Percentiles rank a stretch among this genome's conserved stretches.
Evolutionary conservation across 2,797 vertebrate genomes (phyloP).

Genomic region (Phataginus tetradactyla): DNA sequence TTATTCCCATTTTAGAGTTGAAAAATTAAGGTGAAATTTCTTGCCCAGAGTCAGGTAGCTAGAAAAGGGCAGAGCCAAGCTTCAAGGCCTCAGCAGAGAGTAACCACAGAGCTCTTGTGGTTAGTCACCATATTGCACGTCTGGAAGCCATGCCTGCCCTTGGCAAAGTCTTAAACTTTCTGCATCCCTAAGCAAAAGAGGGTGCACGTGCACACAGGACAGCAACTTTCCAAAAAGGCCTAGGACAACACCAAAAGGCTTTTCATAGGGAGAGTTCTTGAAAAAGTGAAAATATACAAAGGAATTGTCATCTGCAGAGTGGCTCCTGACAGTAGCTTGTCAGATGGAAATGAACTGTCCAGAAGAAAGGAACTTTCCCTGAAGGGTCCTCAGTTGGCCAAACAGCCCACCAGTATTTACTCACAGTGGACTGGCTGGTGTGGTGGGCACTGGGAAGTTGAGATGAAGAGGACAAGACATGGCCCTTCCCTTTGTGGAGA

Average conservation of each 20-base stretch:
- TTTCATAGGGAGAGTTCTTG: not conserved
- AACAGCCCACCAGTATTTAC: not conserved
- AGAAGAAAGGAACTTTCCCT: not conserved
- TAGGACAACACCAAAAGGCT: not conserved
- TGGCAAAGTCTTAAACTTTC: not conserved
- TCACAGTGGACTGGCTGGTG: not conserved
- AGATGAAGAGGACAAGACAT: not conserved
- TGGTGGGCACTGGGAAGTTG: no score
- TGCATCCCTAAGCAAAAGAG: not conserved
- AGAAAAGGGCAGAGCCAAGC: not conserved
- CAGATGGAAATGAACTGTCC: not conserved
- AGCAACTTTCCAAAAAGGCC: not conserved
- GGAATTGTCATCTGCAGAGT: not conserved
- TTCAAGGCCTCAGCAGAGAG: not conserved
- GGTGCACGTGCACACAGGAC: not conserved
- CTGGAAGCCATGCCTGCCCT: not conserved
- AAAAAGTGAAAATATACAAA: not conserved
- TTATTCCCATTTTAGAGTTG: not conserved
- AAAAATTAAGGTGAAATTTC: conserved; percentile 32
- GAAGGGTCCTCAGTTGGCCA: not conserved
- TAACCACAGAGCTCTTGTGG: not conserved
- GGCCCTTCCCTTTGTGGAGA: not conserved
- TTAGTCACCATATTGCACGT: not conserved
- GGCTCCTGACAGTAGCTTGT: not conserved
- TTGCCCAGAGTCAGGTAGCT: not conserved